A percentile compares a stretch with the other conserved stretches of the same genome.
Evolutionary conservation across 2,888 invertebrate genomes (phyloP).

Genomic region (Dorcus parallelipipedus): DNA sequence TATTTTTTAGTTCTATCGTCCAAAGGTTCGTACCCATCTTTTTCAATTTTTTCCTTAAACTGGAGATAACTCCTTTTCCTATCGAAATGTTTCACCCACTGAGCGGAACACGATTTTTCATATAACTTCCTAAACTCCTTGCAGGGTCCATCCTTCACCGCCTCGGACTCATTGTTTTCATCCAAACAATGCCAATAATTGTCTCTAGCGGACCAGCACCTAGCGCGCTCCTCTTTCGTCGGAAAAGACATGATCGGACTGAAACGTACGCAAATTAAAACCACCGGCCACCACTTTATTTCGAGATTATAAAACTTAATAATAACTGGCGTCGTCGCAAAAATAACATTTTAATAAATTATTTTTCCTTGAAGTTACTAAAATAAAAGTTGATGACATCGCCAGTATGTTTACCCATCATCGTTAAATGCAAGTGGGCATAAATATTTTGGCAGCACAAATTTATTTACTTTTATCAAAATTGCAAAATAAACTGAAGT

Average conservation of each 20-base stretch:
- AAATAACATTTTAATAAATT: slow-evolving; percentile 20
- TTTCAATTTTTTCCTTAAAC: slow-evolving; percentile 84
- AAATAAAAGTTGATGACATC: slow-evolving; percentile 13
- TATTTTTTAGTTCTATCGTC: slow-evolving; percentile 46
- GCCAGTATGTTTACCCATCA: not conserved
- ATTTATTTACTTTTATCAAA: too few relatives aligned
- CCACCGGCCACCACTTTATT: not conserved
- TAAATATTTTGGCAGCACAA: too few relatives aligned
- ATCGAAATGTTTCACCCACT: slow-evolving; percentile 94
- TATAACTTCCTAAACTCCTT: slow-evolving; percentile 67
- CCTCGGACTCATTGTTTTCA: slow-evolving; percentile 58
- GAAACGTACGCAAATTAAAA: not conserved
- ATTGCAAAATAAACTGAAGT: too few relatives aligned
- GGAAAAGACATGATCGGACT: slow-evolving; percentile 69
- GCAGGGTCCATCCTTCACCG: slow-evolving; percentile 58
- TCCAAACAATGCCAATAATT: slow-evolving; percentile 88
- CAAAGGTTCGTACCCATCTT: slow-evolving; percentile 81
- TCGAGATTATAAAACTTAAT: slow-evolving; percentile 12
- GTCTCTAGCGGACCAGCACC: slow-evolving; percentile 85
- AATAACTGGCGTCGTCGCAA: slow-evolving; percentile 11
- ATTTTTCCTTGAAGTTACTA: slow-evolving; percentile 20
- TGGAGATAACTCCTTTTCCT: slow-evolving; percentile 82
- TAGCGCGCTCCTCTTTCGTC: slow-evolving; percentile 70
- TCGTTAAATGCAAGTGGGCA: not conserved
- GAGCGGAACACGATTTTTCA: slow-evolving; percentile 73